These are phyloP conservation scores for Alethe diademata DNA, from an alignment of 2,113 vertebrate species.

Conservation along the genomic window DNA sequence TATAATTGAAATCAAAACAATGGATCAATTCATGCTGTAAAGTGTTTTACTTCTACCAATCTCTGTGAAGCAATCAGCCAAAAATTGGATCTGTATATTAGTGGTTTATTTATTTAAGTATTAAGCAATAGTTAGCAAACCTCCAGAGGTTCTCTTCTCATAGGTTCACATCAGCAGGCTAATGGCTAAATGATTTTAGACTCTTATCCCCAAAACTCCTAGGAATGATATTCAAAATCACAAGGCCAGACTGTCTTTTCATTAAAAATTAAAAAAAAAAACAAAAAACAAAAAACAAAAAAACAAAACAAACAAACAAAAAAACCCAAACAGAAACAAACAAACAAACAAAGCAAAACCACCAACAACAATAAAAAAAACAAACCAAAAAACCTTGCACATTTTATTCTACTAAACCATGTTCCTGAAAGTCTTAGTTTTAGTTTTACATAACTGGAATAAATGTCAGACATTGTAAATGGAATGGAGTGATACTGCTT, in stretches of 20 bases:
- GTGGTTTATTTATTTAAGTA: constrained; percentile 8
- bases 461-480: not conserved
- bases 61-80: constrained; percentile 29
- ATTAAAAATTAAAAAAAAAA: not conserved
- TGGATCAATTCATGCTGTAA: constrained; percentile 26
- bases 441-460: not conserved
- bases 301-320: too few species aligned
- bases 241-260: not conserved
- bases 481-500: not conserved
- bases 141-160: not conserved
- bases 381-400: not conserved
- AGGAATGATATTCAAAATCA: not conserved
- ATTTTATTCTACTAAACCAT: not conserved
- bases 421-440: not conserved
- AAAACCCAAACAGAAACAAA: too few species aligned
- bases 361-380: too few species aligned
- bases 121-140: not conserved
- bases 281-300: too few species aligned
- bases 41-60: constrained; percentile 35
- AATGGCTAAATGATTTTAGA: not conserved
- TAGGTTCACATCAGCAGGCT: not conserved
- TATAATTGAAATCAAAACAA: constrained; percentile 59
- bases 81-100: constrained; percentile 17
- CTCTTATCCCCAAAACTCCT: not conserved
- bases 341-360: too few species aligned